These are phyloP conservation scores for Eurytoma adleriae DNA, from an alignment of 2,888 invertebrate genomes.

Conservation along the genomic window DNA sequence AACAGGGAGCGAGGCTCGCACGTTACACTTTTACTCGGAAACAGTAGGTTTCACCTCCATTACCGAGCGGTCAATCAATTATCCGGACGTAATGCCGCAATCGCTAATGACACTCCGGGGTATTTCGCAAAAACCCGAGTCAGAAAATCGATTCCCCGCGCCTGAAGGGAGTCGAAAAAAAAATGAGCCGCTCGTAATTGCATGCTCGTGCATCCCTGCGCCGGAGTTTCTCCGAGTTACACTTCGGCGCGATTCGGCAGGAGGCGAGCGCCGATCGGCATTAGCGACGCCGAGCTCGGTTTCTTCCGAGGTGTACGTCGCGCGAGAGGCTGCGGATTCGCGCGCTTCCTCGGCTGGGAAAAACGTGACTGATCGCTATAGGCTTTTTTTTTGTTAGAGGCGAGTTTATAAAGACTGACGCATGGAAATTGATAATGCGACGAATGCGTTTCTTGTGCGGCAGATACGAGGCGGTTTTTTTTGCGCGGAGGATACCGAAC, in stretches of 20 bases:
- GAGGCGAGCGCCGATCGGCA: too few species aligned
- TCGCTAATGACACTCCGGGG: neutral
- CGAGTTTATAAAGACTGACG: too few species aligned
- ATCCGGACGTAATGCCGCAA: neutral
- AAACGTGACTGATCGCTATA: too few species aligned
- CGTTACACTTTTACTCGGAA: neutral
- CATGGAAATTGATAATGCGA: too few species aligned
- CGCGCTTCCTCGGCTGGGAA: too few species aligned
- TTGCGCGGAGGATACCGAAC: too few species aligned
- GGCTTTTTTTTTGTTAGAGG: too few species aligned
- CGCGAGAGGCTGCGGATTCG: too few species aligned
- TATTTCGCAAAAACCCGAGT: slow-evolving; percentile 8
- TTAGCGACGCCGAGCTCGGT: too few species aligned
- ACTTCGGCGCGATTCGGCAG: neutral
- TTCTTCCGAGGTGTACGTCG: too few species aligned
- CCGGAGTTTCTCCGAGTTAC: neutral
- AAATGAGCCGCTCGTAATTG: neutral
- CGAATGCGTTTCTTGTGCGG: too few species aligned
- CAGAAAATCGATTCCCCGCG: slow-evolving; percentile 26
- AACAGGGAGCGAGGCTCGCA: neutral
- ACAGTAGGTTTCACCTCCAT: neutral
- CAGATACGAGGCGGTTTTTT: too few species aligned
- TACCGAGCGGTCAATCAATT: slow-evolving; percentile 15
- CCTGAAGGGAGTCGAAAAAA: neutral
- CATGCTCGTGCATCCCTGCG: neutral